Evolutionary conservation across 2,113 vertebrate species (phyloP).

Genomic region (Macquaria australasica): DNA sequence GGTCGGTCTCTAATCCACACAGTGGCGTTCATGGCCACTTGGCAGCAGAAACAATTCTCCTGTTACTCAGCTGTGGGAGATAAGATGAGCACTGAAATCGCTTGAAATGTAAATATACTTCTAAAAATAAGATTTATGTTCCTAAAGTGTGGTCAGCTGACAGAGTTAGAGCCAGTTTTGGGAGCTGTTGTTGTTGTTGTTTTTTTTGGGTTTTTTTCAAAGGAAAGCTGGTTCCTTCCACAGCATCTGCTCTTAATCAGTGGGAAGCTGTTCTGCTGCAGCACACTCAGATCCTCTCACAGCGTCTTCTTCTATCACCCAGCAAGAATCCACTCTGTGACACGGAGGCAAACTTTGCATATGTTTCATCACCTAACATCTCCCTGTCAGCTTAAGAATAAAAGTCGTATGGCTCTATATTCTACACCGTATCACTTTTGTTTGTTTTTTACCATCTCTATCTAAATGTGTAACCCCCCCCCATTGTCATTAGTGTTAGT

Average conservation of each 20-base stretch:
- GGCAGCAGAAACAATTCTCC: background rate
- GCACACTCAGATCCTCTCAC: constrained; percentile 17
- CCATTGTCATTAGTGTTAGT: background rate
- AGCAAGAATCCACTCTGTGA: constrained; percentile 32
- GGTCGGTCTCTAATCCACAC: background rate
- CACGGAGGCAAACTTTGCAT: constrained; percentile 1
- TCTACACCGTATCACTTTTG: background rate
- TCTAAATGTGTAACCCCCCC: background rate
- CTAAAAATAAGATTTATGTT: constrained; percentile 22
- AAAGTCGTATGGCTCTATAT: background rate
- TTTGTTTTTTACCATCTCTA: no score
- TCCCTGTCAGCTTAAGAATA: background rate
- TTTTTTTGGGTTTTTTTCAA: background rate
- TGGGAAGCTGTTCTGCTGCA: background rate
- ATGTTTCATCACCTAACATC: background rate
- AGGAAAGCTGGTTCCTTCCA: background rate
- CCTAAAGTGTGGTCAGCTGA: constrained; percentile 12
- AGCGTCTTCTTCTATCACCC: constrained; percentile 7
- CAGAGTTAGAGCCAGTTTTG: background rate
- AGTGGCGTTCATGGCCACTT: background rate
- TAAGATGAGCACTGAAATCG: background rate
- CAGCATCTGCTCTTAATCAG: constrained; percentile 51
- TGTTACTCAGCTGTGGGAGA: background rate
- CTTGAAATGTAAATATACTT: constrained; percentile 26
- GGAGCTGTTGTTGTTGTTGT: no score